A percentile compares a stretch with the other conserved stretches of the same genome.
phyloP scores from a whole-genome alignment of 2,113 vertebrate species.

The Ailuropoda melanoleuca region DNA sequence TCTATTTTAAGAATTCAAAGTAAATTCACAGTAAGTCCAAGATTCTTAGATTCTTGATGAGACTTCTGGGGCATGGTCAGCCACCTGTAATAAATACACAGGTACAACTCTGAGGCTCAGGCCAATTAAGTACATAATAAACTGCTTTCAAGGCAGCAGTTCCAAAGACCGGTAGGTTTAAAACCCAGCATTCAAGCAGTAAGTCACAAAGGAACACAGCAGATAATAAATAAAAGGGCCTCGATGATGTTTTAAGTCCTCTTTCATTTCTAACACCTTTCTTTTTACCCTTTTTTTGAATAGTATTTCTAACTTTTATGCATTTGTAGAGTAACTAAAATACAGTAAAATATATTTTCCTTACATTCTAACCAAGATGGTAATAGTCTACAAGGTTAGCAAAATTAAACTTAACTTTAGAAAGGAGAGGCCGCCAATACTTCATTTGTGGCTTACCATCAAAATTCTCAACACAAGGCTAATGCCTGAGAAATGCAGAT shows the following conservation, averaged over 20 bases:
- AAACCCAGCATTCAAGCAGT: background rate
- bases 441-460: background rate
- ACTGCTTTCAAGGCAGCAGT: background rate
- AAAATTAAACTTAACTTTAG: background rate
- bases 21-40: background rate
- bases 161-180: background rate
- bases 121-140: background rate
- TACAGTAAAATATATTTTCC: background rate
- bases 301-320: background rate
- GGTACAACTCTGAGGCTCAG: background rate
- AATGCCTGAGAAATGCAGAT: background rate
- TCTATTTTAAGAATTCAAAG: slow-evolving; percentile 21
- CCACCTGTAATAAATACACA: slow-evolving; percentile 15
- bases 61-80: background rate
- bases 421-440: background rate
- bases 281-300: background rate
- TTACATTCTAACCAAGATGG: background rate
- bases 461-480: background rate
- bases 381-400: background rate
- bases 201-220: background rate
- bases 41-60: background rate
- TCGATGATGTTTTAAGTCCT: background rate
- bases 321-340: background rate
- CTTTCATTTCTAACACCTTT: background rate
- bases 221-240: background rate